phyloP scores from a whole-genome alignment of 1,140 invertebrate species.

The Papilio dardanus region DNA sequence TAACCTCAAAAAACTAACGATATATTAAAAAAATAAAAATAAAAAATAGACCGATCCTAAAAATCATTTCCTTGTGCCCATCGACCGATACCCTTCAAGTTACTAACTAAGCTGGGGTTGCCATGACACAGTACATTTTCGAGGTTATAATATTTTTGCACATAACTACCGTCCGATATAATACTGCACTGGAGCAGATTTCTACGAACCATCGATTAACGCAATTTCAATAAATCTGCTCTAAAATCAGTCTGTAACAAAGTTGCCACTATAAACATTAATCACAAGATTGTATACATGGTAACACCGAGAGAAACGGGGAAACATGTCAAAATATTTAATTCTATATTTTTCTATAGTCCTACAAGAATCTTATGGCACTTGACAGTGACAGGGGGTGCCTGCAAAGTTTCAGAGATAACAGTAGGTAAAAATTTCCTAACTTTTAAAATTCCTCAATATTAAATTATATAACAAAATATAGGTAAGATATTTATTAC shows the following conservation, averaged over 20 bases:
- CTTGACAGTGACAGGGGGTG: too few relatives aligned
- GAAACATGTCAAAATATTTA: conserved; percentile 68
- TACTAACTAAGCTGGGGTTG: background rate
- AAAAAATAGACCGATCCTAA: conserved; percentile 26
- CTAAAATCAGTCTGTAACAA: conserved; percentile 62
- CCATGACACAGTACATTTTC: background rate
- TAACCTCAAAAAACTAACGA: conserved; percentile 20
- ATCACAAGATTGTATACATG: conserved; percentile 71
- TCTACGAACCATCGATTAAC: conserved; percentile 46
- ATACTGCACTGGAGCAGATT: conserved; percentile 67
- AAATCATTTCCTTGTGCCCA: conserved; percentile 9
- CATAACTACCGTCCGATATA: conserved; percentile 64
- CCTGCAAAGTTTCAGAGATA: too few relatives aligned
- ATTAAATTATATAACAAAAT: too few relatives aligned
- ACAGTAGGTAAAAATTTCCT: too few relatives aligned
- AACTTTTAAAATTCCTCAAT: too few relatives aligned
- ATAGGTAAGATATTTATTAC: too few relatives aligned
- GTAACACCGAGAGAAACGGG: conserved; percentile 64
- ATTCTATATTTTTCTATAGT: too few relatives aligned
- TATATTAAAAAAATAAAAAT: conserved; percentile 13
- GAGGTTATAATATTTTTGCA: conserved; percentile 41
- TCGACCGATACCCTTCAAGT: background rate
- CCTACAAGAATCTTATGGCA: too few relatives aligned
- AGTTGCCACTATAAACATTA: conserved; percentile 51
- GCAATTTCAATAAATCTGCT: conserved; percentile 51